phyloP scores from a whole-genome alignment of 2,888 invertebrate species.

The Ryuthela nishihirai region DNA sequence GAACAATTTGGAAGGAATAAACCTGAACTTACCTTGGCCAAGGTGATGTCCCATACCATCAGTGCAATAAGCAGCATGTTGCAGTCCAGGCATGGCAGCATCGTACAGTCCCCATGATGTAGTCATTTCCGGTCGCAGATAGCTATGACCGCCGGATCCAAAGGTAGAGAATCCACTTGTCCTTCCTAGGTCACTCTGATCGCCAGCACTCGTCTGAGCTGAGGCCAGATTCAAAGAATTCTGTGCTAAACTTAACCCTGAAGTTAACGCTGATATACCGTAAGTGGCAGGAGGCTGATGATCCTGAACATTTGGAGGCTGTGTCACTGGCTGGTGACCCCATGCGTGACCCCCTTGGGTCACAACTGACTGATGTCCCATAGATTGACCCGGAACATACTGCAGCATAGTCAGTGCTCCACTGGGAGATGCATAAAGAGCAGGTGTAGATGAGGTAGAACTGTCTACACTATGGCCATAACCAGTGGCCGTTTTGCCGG shows the following conservation, averaged over 20 bases:
- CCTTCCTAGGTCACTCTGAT: conserved; percentile 25
- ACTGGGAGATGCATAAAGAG: conserved; percentile 17
- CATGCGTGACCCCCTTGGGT: conserved; percentile 24
- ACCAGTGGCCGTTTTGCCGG: conserved; percentile 28
- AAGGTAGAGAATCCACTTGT: conserved; percentile 28
- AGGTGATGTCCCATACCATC: conserved; percentile 32
- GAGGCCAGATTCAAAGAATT: conserved; percentile 24
- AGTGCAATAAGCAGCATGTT: conserved; percentile 21
- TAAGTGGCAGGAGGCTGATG: conserved; percentile 24
- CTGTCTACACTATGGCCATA: conserved; percentile 6
- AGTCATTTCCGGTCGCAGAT: conserved; percentile 31
- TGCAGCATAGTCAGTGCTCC: conserved; percentile 25
- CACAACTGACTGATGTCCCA: conserved; percentile 27
- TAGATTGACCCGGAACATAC: conserved; percentile 26
- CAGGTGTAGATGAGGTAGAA: conserved; percentile 14
- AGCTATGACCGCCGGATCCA: conserved; percentile 25
- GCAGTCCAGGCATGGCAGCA: conserved; percentile 19
- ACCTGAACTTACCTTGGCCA: conserved; percentile 28
- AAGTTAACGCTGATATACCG: conserved; percentile 26
- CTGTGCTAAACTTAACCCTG: conserved; percentile 22
- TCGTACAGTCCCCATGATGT: conserved; percentile 30
- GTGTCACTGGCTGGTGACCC: conserved; percentile 2
- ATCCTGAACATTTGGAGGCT: conserved; percentile 23
- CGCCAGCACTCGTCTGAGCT: conserved; percentile 9
- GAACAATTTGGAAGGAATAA: too few species aligned